These are phyloP conservation scores for Channa argus DNA, from an alignment of 2,113 vertebrate species.

Conservation along the genomic window DNA sequence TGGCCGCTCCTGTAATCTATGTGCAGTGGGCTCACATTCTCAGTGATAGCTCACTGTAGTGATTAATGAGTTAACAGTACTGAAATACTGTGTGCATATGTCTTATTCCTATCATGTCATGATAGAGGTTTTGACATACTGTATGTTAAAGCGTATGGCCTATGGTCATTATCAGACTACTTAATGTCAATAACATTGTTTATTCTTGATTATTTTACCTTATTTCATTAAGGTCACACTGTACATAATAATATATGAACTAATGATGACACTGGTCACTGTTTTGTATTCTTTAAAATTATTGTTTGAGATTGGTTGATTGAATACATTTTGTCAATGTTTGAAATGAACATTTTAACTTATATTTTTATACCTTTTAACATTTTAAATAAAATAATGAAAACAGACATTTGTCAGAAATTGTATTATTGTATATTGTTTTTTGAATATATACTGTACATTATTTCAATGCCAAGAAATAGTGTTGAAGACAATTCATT, in stretches of 20 bases:
- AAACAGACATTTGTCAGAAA: neutral
- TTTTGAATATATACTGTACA: too few species aligned
- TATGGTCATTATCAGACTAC: constrained; percentile 62
- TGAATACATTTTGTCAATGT: too few species aligned
- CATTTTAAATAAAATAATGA: neutral
- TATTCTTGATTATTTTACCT: constrained; percentile 17
- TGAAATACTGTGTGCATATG: neutral
- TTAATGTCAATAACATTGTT: constrained; percentile 14
- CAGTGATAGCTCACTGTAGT: neutral
- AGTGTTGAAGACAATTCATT: constrained; percentile 29
- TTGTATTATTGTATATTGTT: constrained; percentile 57
- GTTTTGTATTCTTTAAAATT: too few species aligned
- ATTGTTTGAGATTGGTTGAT: too few species aligned
- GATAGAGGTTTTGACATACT: constrained; percentile 7
- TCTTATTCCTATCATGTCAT: constrained; percentile 16
- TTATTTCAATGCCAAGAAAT: neutral
- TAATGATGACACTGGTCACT: too few species aligned
- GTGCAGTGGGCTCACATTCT: neutral
- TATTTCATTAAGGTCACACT: neutral
- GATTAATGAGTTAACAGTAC: neutral
- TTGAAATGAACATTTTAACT: neutral
- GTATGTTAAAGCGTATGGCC: constrained; percentile 56
- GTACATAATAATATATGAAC: neutral
- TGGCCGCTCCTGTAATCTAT: neutral
- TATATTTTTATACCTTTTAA: neutral